Base-by-base conservation (phyloP, 2,797 vertebrate species). In the Gallirallus australis region DNA sequence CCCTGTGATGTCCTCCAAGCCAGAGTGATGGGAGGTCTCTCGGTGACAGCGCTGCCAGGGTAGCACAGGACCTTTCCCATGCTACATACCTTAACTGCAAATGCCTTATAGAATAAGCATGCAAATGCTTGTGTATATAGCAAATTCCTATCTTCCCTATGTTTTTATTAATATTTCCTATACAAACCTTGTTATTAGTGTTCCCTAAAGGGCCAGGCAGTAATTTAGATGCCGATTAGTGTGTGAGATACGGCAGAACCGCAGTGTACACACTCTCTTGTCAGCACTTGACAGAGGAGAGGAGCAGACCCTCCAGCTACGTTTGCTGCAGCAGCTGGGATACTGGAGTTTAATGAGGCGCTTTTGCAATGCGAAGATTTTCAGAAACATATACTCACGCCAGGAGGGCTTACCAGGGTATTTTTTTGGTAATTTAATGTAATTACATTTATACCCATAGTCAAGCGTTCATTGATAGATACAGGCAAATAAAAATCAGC, bases 371-470 rank as follows among this genome's bases (percentile, higher is more conserved):
- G 45, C 63, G 78, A 82, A 66, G 42, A 12, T 40, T 61, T 60
- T 37, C 81, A 82, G 40, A 70, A 78, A 33, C 56, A 66, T 15
- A 28, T 6, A 39, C 28, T 35, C 68, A 65, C 25, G 15, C 64
- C 40, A 53, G 40, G 84, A 95, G 52, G 33, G 35, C 70, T 83
- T 92, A 65, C 54, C 50, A 39, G 61, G 73, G 9, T 61, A 69
- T 82, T 86, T 94, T 81, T 47, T 88, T 87, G 33, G 59, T 81
- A 93, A 96, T 70, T 77, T 84, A 87, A 92, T 72, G 52, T 85
- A 93, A 87, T 86, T 90, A 84, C 56, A 83, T 54, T 12, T 63
- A 83, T 57, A 82, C 15, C 25, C 7, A 0, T 50, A 84, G 48
- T 70, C 80, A 40, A 57, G 63, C 87, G 88, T 95, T 69, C 40